These are phyloP conservation scores for Brachyhypopomus gauderio DNA, from an alignment of 2,113 vertebrate genomes.

Conservation along the genomic window DNA sequence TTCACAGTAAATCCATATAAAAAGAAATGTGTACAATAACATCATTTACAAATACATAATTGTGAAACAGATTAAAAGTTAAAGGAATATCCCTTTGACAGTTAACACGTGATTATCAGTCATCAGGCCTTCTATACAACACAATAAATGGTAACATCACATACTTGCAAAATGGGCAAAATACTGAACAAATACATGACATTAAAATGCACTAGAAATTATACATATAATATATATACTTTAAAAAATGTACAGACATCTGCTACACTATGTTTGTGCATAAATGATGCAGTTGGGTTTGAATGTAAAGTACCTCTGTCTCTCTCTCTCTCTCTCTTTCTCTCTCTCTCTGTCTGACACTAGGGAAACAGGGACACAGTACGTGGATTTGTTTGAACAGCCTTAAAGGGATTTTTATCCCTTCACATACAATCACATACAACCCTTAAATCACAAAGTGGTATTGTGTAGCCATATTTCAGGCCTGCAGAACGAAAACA, in stretches of 20 bases:
- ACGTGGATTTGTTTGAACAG: slow-evolving; percentile 26
- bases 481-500: slow-evolving; percentile 22
- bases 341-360: slow-evolving; percentile 12
- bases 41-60: slow-evolving; percentile 55
- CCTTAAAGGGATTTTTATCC: slow-evolving; percentile 15
- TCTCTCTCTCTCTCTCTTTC: slow-evolving; percentile 2
- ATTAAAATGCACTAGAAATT: slow-evolving; percentile 40
- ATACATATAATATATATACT: slow-evolving; percentile 37
- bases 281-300: slow-evolving; percentile 47
- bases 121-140: slow-evolving; percentile 48
- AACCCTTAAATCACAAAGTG: slow-evolving; percentile 35
- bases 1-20: slow-evolving; percentile 59
- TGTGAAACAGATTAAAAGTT: slow-evolving; percentile 40
- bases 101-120: slow-evolving; percentile 37
- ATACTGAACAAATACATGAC: slow-evolving; percentile 54
- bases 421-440: slow-evolving; percentile 27
- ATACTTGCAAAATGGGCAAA: slow-evolving; percentile 52
- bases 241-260: slow-evolving; percentile 54
- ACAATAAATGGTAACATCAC: slow-evolving; percentile 53
- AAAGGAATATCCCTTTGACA: slow-evolving; percentile 39
- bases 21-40: slow-evolving; percentile 53
- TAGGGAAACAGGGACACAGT: slow-evolving; percentile 24
- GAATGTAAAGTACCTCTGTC: slow-evolving; percentile 24
- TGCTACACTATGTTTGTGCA: slow-evolving; percentile 57
- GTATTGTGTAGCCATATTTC: slow-evolving; percentile 28